Evolutionary conservation across 2,113 vertebrate genomes (phyloP).

Genomic region (Cygnus buccinator): DNA sequence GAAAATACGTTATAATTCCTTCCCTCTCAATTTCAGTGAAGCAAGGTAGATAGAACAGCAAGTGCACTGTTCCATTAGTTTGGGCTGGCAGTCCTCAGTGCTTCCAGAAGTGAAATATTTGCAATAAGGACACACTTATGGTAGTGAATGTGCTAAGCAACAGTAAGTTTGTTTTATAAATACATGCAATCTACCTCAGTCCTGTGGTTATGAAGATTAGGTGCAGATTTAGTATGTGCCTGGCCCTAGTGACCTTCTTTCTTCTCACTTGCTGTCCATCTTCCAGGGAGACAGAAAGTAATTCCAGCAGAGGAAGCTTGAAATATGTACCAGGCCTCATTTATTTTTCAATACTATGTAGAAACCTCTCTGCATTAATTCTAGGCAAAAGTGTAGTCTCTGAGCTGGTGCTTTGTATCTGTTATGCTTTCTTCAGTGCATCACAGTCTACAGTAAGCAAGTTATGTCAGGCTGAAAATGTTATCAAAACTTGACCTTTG

Average conservation of each 20-base stretch:
- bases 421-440: neutral
- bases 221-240: neutral
- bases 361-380: neutral
- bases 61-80: neutral
- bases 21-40: rapidly evolving
- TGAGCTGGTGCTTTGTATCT: neutral
- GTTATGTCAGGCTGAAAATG: neutral
- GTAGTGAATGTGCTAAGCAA: neutral
- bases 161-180: neutral
- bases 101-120: neutral
- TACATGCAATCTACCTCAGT: neutral
- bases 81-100: neutral
- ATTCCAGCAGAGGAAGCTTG: neutral
- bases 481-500: neutral
- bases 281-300: neutral
- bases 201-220: neutral
- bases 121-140: neutral
- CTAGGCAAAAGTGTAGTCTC: neutral
- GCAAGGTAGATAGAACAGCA: neutral
- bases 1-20: neutral
- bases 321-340: neutral
- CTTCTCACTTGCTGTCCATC: neutral
- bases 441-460: neutral
- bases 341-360: neutral
- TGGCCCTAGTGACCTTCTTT: neutral